Evolutionary conservation across 2,113 vertebrate genomes (phyloP), one percentile per base, ranked within the genome.

Genomic region (Pomatostomus ruficeps): DNA sequence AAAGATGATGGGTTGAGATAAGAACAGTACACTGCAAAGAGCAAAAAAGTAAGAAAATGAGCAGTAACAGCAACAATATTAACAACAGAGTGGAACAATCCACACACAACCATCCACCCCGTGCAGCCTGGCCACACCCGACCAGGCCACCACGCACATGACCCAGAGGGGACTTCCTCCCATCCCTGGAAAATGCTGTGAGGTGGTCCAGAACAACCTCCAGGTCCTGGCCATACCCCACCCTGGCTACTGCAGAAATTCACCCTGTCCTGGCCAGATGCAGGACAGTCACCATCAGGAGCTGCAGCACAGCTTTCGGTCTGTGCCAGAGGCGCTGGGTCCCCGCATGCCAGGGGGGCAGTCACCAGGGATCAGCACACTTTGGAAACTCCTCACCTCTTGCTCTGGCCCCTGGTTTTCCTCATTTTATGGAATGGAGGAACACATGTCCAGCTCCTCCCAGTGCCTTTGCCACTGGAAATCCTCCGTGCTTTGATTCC

Each of bases 231-330:
- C 29, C 14, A 17, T n/a, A 36, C 58, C 58, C 24, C 3, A 7
- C n/a, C 61, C 38, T 54, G 61, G 20, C 26, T 25, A 31, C 10
- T 15, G 48, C 61, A 54, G 36, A 45, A 19, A 14, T 66, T 45
- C 19, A 36, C 33, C 20, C 26, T 8, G 7, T 79, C 22, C n/a
- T 36, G 40, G 42, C n/a, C 38, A 42, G 24, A 52, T 29, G 24
- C 48, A 78, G 38, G 48, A 65, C 31, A 35, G 6, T 31, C 20
- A 98, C 98, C 98, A 98, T 98, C 97, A 98, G 62, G 38, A 66
- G 95, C 83, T 98, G 98, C 46, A 99, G 90, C 45, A 99, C 77
- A 83, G 97, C 98, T 43, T 91, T 94, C 0, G 98, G 92, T 99
- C 98, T 58, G 97, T 96, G 1, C 98, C 97, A 0, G 97, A 98